Base-by-base conservation (phyloP, 2,113 vertebrate genomes). In the Pygoscelis adeliae region DNA sequence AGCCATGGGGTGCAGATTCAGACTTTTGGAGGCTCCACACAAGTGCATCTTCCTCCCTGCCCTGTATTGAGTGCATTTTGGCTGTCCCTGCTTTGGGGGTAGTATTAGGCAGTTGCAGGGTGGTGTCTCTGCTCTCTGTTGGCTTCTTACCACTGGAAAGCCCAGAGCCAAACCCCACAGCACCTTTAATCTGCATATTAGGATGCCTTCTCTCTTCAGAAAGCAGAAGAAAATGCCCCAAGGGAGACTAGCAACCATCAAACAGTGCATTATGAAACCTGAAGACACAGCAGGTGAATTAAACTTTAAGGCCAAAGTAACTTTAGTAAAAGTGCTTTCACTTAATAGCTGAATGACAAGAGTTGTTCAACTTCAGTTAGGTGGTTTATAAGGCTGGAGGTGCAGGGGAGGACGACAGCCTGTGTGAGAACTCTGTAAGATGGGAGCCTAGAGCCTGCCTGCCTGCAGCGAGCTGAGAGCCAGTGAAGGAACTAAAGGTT, bases 251-350 rank as follows among this genome's bases (percentile, higher is more conserved):
- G 14, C 25, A 89, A 58, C 30, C 42, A 61, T 81, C 67, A 90
- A 38, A 62, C 10, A 4, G 59, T 32, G 52, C 17, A 10, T 92
- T 92, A 83, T 32, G 67, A 83, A 83, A 95, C 71, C 58, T 73
- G 89, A 94, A 94, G 50, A 87, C 26, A 38, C 15, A 50, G 50
- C 42, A 74, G 20, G 32, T 50, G 47, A 95, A 94, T 91, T 89
- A 84, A 78, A 91, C 87, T 95, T 96, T 84, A 89, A 87, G 65
- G 47, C 18, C 79, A 78, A 74, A 81, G 69, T 82, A 89, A 91
- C 72, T 78, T 83, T 13, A 83, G 62, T 49, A 87, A 85, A 94
- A 76, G 56, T 65, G 80, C 74, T 91, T 83, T 78, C 59, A 38
- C 27, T 87, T 79, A 71, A 55, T 66, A 91, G 16, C 38, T 81